A percentile compares a stretch with the other conserved stretches of the same genome.
These are phyloP conservation scores for Trigoniulus corallinus DNA, from an alignment of 1,140 invertebrate species.

Conservation along the genomic window DNA sequence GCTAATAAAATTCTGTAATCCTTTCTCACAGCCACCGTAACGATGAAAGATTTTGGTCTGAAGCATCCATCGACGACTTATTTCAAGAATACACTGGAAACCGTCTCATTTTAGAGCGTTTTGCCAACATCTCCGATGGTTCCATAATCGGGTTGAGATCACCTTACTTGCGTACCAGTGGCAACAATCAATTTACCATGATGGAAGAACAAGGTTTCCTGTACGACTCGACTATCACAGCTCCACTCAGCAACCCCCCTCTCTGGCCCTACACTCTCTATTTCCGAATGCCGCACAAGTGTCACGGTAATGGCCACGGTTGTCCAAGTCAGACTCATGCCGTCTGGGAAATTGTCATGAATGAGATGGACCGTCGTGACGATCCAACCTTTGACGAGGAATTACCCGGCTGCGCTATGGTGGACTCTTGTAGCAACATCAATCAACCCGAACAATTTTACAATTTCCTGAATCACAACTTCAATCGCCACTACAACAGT, in stretches of 20 bases:
- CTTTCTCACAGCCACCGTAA: slow-evolving; percentile 15
- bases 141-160: slow-evolving; percentile 74
- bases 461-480: slow-evolving; percentile 75
- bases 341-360: slow-evolving; percentile 93
- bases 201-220: slow-evolving; percentile 89
- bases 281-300: slow-evolving; percentile 88
- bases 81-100: slow-evolving; percentile 90
- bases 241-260: slow-evolving; percentile 65
- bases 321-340: slow-evolving; percentile 77
- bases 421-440: slow-evolving; percentile 83
- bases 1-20: neutral
- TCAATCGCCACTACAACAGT: slow-evolving; percentile 78
- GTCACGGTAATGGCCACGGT: slow-evolving; percentile 80
- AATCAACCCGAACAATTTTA: slow-evolving; percentile 74
- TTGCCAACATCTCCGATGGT: slow-evolving; percentile 79
- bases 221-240: slow-evolving; percentile 85
- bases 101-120: slow-evolving; percentile 61
- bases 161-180: slow-evolving; percentile 76
- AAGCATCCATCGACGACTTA: slow-evolving; percentile 78
- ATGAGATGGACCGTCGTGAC: slow-evolving; percentile 77
- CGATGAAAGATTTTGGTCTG: slow-evolving; percentile 42
- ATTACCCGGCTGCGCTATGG: slow-evolving; percentile 75
- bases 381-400: slow-evolving; percentile 80
- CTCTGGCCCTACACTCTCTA: slow-evolving; percentile 93
- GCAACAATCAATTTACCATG: slow-evolving; percentile 90